Evolutionary conservation across 2,888 invertebrate species (phyloP), one percentile per base, ranked within the genome.

Genomic region (Thyatira batis): DNA sequence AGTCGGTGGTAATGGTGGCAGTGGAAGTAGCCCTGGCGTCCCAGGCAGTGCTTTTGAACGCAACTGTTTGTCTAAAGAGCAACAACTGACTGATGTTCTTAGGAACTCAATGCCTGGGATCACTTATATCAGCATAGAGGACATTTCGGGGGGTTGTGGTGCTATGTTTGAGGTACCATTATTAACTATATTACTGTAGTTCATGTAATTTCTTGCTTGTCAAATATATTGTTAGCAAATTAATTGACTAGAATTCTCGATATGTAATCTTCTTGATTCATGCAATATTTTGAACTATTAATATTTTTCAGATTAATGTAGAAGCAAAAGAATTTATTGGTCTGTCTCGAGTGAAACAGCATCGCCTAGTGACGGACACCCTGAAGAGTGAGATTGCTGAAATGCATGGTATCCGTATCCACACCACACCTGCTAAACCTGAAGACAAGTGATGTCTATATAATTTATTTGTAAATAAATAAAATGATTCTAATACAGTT

Each of bases 361-460:
- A 96, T 77, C 92, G 94, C 63, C 80, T 95, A 27, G 94, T 96
- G 5, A 96, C 95, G 43, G 94, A 95, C 61, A 93, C 94, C 4
- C 89, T 97, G 43, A 95, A 95, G 75, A 93, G 93, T 65, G 95
- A 97, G 86, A 97, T 97, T 60, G 95, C 95, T 69, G 93, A 94
- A 71, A 97, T 97, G 95, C 97, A 97, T 80, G 97, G 97, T 8
- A 89, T 97, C 51, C 93, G 96, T 61, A 96, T 97, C 69, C 93
- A 95, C 64, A 97, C 97, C 0, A 92, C 93, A 55, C 85, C 92
- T 20, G 88, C 94, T 11, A 61, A 78, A 1, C 13, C 39, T 17
- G 54, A 66, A 6, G 60, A 70, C 23, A 61, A 67, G 33, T 75
- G 65, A 73, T 63, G 55, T 51, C 6, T 43, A 25, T 51, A 46